phyloP scores from a whole-genome alignment of 2,888 invertebrate genomes.

The Atherix ibis region DNA sequence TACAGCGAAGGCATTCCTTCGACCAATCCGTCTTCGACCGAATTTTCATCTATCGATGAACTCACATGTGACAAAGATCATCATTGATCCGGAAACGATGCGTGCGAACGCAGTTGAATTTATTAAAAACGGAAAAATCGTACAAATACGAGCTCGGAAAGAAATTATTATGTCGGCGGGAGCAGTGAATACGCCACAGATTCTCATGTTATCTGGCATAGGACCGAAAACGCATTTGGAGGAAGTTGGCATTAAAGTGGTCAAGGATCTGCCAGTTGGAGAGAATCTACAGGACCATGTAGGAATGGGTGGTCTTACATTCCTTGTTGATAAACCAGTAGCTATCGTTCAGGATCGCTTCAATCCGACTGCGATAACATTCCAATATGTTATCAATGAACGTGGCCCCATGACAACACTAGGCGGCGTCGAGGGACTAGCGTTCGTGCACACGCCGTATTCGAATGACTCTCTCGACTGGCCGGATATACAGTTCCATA shows the following conservation, averaged over 20 bases:
- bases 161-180: slow-evolving; percentile 83
- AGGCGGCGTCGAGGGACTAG: slow-evolving; percentile 76
- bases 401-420: slow-evolving; percentile 75
- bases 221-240: slow-evolving; percentile 55
- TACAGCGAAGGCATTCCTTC: slow-evolving; percentile 73
- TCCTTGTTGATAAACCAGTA: slow-evolving; percentile 63
- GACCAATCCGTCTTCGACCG: slow-evolving; percentile 55
- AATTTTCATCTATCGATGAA: slow-evolving; percentile 72
- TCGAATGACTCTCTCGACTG: slow-evolving; percentile 62
- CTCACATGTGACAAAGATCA: slow-evolving; percentile 57
- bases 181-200: slow-evolving; percentile 79
- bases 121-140: slow-evolving; percentile 51
- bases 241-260: slow-evolving; percentile 51
- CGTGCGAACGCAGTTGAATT: slow-evolving; percentile 70
- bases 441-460: slow-evolving; percentile 71
- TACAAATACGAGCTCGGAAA: slow-evolving; percentile 55
- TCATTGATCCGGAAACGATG: slow-evolving; percentile 58
- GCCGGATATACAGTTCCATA: slow-evolving; percentile 85
- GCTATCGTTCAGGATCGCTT: slow-evolving; percentile 65
- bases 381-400: slow-evolving; percentile 62
- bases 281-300: slow-evolving; percentile 80
- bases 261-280: slow-evolving; percentile 62
- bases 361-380: slow-evolving; percentile 60
- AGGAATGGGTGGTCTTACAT: slow-evolving; percentile 55
- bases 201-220: slow-evolving; percentile 81